These are phyloP conservation scores for Hormiphora californensis DNA, from an alignment of 37 sponge, comb jelly and placozoan genomes.

Conservation along the genomic window DNA sequence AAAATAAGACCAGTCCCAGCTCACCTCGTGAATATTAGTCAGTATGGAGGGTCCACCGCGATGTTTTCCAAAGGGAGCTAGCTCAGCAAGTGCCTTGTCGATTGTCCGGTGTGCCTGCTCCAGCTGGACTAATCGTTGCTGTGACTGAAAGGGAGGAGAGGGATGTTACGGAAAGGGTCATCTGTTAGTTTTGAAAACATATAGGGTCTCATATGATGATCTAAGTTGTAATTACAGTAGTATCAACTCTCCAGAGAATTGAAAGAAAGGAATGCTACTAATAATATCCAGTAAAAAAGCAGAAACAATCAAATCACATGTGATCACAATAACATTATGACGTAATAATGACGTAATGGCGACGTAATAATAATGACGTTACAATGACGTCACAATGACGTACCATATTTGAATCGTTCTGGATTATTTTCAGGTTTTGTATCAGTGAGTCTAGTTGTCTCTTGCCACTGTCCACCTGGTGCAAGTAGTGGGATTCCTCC, in stretches of 20 bases:
- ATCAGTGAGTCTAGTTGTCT: slow-evolving; percentile 15
- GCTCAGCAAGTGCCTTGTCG: slow-evolving; percentile 17
- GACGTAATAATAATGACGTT: no score
- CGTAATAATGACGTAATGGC: no score
- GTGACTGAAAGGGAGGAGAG: neutral
- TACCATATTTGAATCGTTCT: slow-evolving; percentile 21
- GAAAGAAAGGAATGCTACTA: no score
- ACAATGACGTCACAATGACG: neutral
- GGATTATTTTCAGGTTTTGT: neutral
- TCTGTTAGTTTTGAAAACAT: no score
- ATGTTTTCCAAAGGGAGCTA: slow-evolving; percentile 10
- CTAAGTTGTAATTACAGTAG: no score
- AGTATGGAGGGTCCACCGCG: slow-evolving; percentile 4
- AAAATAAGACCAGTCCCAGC: no score
- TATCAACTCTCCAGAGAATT: no score
- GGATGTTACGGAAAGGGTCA: no score
- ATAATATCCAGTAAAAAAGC: no score
- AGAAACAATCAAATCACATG: no score
- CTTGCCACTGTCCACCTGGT: slow-evolving; percentile 14
- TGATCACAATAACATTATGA: no score
- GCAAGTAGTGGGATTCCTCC: slow-evolving; percentile 32
- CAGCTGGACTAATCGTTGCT: neutral
- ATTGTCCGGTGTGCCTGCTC: slow-evolving; percentile 16
- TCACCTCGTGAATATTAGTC: slow-evolving; percentile 16
- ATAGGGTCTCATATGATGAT: no score